phyloP scores from a whole-genome alignment of 2,888 invertebrate genomes.

The Apeira syringaria region DNA sequence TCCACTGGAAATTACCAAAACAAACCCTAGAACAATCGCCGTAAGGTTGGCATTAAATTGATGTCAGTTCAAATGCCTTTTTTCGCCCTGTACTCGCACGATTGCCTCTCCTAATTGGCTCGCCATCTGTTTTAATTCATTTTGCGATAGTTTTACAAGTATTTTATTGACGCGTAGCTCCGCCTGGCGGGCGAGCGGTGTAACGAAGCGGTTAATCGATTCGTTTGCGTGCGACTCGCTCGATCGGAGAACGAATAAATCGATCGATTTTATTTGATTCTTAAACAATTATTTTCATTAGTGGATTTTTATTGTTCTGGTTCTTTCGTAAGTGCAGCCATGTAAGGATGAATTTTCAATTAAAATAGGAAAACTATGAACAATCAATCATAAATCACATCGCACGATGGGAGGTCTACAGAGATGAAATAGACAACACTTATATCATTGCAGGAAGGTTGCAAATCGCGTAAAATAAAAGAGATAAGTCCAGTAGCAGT shows the following conservation, averaged over 20 bases:
- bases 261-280: constrained; percentile 56
- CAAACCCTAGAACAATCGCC: constrained; percentile 43
- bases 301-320: constrained; percentile 47
- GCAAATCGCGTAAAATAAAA: constrained; percentile 38
- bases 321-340: constrained; percentile 23
- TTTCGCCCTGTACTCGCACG: constrained; percentile 77
- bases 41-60: constrained; percentile 44
- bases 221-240: constrained; percentile 73
- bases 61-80: constrained; percentile 55
- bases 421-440: constrained; percentile 31
- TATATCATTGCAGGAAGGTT: constrained; percentile 40
- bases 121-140: constrained; percentile 82
- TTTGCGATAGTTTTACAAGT: constrained; percentile 83
- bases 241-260: constrained; percentile 61
- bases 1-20: constrained; percentile 39
- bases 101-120: constrained; percentile 82
- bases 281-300: constrained; percentile 50
- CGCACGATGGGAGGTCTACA: constrained; percentile 55
- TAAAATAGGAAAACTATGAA: constrained; percentile 21
- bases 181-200: constrained; percentile 69
- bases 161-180: constrained; percentile 82
- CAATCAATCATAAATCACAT: constrained; percentile 34
- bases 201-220: constrained; percentile 80
- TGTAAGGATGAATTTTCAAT: constrained; percentile 21
- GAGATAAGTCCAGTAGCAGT: constrained; percentile 63